phyloP scores from a whole-genome alignment of 2,113 vertebrate species.

The Conger conger region DNA sequence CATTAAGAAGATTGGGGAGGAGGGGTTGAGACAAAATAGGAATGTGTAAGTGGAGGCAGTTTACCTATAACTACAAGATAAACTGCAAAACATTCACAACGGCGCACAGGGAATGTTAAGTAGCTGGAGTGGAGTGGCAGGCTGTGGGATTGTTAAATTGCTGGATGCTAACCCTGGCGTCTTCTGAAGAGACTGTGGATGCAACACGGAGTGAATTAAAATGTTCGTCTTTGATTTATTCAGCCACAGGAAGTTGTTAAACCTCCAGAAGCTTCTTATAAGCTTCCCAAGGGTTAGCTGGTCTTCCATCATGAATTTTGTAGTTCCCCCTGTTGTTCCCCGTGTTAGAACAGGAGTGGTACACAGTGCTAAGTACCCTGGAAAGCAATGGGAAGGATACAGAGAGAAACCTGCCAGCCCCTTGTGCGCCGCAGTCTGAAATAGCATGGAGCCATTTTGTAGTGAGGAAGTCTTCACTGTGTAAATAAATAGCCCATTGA shows the following conservation, averaged over 20 bases:
- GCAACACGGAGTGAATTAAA: background rate
- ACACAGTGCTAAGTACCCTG: background rate
- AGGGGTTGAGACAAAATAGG: background rate
- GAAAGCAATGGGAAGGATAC: background rate
- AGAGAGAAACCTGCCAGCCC: background rate
- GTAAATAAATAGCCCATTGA: background rate
- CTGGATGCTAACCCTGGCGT: background rate
- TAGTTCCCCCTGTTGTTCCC: background rate
- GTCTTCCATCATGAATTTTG: background rate
- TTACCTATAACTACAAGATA: background rate
- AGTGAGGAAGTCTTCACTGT: slow-evolving; percentile 1
- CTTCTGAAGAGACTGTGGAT: background rate
- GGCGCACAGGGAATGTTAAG: background rate
- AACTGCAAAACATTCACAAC: background rate
- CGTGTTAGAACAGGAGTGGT: background rate
- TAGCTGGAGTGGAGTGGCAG: background rate
- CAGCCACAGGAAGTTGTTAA: background rate
- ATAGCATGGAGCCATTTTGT: background rate
- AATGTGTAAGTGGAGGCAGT: background rate
- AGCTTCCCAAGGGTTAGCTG: background rate
- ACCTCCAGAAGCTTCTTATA: background rate
- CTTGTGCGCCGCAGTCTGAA: background rate
- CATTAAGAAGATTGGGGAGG: slow-evolving; percentile 33
- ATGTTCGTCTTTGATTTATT: background rate
- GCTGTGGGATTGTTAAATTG: background rate